Evolutionary conservation across 2,797 vertebrate genomes (phyloP), one percentile per base, ranked within the genome.

Genomic region (Diglossa cyanea): DNA sequence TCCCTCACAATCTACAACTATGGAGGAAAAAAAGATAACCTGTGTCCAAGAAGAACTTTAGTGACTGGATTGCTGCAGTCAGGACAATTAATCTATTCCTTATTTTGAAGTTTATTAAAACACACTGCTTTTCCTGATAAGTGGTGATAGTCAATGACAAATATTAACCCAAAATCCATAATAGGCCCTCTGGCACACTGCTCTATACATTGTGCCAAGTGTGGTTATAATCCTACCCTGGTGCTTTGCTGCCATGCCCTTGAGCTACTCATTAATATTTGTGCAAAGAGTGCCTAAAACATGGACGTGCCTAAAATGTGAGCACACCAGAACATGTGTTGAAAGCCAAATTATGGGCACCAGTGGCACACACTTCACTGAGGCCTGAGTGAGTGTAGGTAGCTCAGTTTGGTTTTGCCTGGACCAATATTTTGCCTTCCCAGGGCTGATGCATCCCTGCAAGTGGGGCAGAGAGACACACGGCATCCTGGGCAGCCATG

Each of bases 361-460:
- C 4, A 5, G 20, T 31, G 73, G 11, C 20, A 42, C 24, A 15
- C 1, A 1, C 10, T 72, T 73, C 62, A 31, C 39, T 61, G 54
- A 35, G 25, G 11, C 15, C 26, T 47, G 23, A 30, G 28, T n/a
- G 67, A 58, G 23, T 2, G 4, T 9, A 37, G 63, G 28, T 30
- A 48, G 21, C 50, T 82, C 33, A 40, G 16, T 30, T 58, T 17
- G 3, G 6, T 37, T 90, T 62, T 62, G 15, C 35, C 66, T 72
- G 16, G 25, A 30, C 31, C 31, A 24, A 3, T 4, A n/a, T 76
- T 74, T 61, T 83, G 63, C 37, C 47, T 83, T 62, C 31, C 47
- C 68, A 42, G 55, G 44, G 25, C 5, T 2, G 5, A 37, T 1
- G 5, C 1, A 0, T n/a, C 39, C 47, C 21, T 75, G 33, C 5